Evolutionary conservation across 2,797 vertebrate species (phyloP).

Genomic region (Silurus lanzhouensis): DNA sequence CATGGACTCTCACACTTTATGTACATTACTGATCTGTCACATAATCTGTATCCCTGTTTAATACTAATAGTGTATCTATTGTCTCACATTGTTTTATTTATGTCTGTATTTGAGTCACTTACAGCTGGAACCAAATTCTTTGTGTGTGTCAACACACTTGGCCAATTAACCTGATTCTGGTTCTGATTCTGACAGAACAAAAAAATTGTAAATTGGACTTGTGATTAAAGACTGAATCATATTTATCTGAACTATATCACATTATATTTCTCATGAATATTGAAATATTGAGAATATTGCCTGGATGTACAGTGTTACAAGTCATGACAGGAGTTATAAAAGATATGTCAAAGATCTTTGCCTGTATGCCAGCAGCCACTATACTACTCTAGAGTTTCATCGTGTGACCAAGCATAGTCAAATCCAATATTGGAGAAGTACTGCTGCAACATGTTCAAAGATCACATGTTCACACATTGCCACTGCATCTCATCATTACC

Average conservation of each 20-base stretch:
- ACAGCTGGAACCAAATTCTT: too few species aligned
- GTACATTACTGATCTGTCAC: too few species aligned
- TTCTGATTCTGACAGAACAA: too few species aligned
- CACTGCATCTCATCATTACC: not conserved
- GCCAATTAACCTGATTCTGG: too few species aligned
- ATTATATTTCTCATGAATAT: not conserved
- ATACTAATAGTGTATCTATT: too few species aligned
- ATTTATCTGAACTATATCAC: not conserved
- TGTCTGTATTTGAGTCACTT: too few species aligned
- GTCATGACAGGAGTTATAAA: not conserved
- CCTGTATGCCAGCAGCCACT: not conserved
- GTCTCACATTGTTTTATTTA: too few species aligned
- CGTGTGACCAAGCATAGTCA: not conserved
- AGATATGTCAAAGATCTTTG: slow-evolving; percentile 2
- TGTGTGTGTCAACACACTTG: too few species aligned
- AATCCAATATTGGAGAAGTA: slow-evolving; percentile 3
- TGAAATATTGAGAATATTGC: not conserved
- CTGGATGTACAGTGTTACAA: not conserved
- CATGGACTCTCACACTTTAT: too few species aligned
- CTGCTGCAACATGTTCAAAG: not conserved
- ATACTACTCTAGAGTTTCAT: not conserved
- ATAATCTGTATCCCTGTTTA: too few species aligned
- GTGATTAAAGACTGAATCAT: not conserved
- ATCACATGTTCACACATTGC: not conserved
- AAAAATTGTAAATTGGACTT: not conserved